A percentile compares a stretch with the other conserved stretches of the same genome.
Evolutionary conservation across 1,140 invertebrate species (phyloP).

Genomic region (Streblospio benedicti): DNA sequence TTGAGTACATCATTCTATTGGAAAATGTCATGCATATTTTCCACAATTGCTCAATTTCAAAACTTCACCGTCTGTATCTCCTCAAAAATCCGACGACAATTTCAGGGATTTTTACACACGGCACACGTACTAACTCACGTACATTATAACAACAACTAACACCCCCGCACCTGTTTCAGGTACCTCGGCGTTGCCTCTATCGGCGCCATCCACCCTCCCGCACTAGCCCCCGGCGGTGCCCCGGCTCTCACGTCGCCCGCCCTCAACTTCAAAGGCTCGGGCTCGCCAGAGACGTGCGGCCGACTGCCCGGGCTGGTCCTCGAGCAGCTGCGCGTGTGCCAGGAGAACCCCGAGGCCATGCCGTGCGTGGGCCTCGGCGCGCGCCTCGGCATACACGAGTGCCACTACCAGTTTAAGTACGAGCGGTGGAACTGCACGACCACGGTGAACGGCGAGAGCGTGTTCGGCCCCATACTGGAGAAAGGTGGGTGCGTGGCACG

Average conservation of each 20-base stretch:
- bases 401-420: conserved; percentile 39
- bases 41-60: too few species aligned
- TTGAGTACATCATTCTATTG: too few species aligned
- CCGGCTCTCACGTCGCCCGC: too few species aligned
- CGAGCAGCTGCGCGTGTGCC: conserved; percentile 36
- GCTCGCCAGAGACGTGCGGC: conserved; percentile 50
- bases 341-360: conserved; percentile 39
- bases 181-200: conserved; percentile 52
- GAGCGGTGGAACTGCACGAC: conserved; percentile 46
- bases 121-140: too few species aligned
- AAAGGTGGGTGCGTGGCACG: not conserved
- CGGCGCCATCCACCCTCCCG: conserved; percentile 25
- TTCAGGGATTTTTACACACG: too few species aligned
- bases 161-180: conserved; percentile 45
- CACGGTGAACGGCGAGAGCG: not conserved
- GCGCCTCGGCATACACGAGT: conserved; percentile 37
- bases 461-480: not conserved
- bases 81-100: too few species aligned
- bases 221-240: conserved; percentile 16
- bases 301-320: conserved; percentile 45
- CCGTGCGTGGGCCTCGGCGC: conserved; percentile 36
- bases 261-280: too few species aligned
- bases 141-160: too few species aligned
- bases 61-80: too few species aligned
- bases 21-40: too few species aligned